Evolutionary conservation across 1,140 invertebrate species (phyloP), one percentile per base, ranked within the genome.

Genomic region (Papilio xuthus): DNA sequence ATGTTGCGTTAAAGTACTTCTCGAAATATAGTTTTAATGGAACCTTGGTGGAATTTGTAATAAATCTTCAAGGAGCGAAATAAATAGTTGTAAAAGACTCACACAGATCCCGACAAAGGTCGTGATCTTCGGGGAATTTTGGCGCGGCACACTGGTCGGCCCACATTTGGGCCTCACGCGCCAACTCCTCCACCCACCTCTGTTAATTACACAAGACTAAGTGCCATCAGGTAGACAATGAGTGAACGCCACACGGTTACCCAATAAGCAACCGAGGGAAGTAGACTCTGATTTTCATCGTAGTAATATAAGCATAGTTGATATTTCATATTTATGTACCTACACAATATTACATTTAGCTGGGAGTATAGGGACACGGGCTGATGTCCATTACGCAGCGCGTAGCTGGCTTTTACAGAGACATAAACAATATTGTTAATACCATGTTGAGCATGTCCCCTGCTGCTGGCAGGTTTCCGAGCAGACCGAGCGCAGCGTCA

Each of bases 361-460:
- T 6, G 32, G 7, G 7, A 4, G 32, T 37, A 37, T 37, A 37
- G 32, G 32, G 32, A 37, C 7, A 37, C 32, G 32, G 32, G 32
- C 4, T 37, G 3, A 42, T 4, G 6, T 37, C 20, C 32, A 7
- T 10, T 44, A 9, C 44, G 13, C 44, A 44, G 44, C 10, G 44
- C 44, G 44, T 44, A 13, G n/a, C n/a, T n/a, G n/a, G n/a, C n/a
- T n/a, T 47, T 15, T 10, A 47, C 1, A 47, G 7, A 47, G 44
- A 47, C 28, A 69, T 69, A 26, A 77, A 37, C 32, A 37, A 73
- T 75, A 71, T 78, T n/a, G 41, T 20, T 18, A 12, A 73, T 86
- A 93, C 91, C 88, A 93, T 78, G 83, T 90, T 92, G 10, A 93
- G 77, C 92, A 93, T 92, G 67, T 92, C 85, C 10, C 87, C 90